These are phyloP conservation scores for Cottoperca gobio DNA, from an alignment of 2,797 vertebrate genomes.

Conservation along the genomic window DNA sequence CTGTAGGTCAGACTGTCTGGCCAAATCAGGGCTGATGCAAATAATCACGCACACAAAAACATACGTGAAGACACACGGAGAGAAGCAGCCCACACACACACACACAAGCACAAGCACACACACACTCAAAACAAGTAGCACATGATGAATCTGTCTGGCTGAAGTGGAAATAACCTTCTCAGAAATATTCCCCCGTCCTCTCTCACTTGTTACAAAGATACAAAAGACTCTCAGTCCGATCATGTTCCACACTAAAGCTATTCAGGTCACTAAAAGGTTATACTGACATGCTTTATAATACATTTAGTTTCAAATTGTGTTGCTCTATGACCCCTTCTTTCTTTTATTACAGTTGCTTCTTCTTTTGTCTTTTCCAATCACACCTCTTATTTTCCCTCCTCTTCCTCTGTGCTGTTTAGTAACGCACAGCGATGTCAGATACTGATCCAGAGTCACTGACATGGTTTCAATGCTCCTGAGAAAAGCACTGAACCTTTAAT, in stretches of 20 bases:
- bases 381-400: neutral
- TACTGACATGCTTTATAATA: conserved; percentile 45
- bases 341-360: neutral
- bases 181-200: conserved; percentile 17
- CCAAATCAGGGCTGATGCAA: conserved; percentile 32
- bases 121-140: neutral
- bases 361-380: neutral
- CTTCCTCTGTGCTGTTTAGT: neutral
- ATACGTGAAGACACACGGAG: neutral
- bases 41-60: conserved; percentile 12
- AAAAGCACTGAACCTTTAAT: conserved; percentile 28
- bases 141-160: conserved; percentile 54
- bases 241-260: conserved; percentile 38
- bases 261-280: conserved; percentile 67
- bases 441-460: neutral
- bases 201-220: conserved; percentile 41
- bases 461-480: conserved; percentile 14
- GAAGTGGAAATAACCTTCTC: conserved; percentile 55
- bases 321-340: conserved; percentile 18
- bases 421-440: neutral
- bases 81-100: neutral
- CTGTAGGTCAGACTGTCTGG: conserved; percentile 49
- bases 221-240: conserved; percentile 56
- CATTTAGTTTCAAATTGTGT: conserved; percentile 19
- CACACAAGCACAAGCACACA: conserved; percentile 3